Evolutionary conservation across 2,113 vertebrate genomes (phyloP).

Genomic region (Athene noctua): DNA sequence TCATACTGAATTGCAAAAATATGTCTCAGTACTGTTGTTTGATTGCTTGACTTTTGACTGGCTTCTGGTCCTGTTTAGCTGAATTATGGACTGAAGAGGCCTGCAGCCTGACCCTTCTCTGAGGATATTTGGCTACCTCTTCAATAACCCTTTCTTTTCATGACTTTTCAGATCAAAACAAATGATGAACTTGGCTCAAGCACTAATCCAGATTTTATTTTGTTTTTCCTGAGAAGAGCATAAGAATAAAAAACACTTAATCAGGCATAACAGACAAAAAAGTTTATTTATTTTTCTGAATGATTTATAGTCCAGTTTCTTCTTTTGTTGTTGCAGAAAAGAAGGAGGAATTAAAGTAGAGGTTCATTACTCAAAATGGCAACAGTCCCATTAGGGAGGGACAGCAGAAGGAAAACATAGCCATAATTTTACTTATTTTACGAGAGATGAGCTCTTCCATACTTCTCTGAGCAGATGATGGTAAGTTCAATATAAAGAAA

Average conservation of each 20-base stretch:
- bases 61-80: not conserved
- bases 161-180: slow-evolving; percentile 9
- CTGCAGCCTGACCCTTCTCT: not conserved
- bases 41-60: slow-evolving; percentile 13
- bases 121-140: not conserved
- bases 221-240: not conserved
- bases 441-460: slow-evolving; percentile 23
- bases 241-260: slow-evolving; percentile 29
- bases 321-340: slow-evolving; percentile 19
- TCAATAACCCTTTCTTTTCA: slow-evolving; percentile 6
- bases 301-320: slow-evolving; percentile 34
- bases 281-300: slow-evolving; percentile 17
- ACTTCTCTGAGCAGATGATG: not conserved
- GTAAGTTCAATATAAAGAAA: slow-evolving; percentile 19
- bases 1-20: not conserved
- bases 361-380: slow-evolving; percentile 57
- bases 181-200: not conserved
- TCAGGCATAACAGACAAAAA: slow-evolving; percentile 9
- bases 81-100: not conserved
- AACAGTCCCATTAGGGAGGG: slow-evolving; percentile 42
- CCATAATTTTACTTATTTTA: slow-evolving; percentile 57
- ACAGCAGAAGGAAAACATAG: slow-evolving; percentile 31
- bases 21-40: not conserved
- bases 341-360: slow-evolving; percentile 26
- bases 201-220: not conserved